Base-by-base conservation (phyloP, 1,140 invertebrate genomes). In the Drosophila tsacasi region DNA sequence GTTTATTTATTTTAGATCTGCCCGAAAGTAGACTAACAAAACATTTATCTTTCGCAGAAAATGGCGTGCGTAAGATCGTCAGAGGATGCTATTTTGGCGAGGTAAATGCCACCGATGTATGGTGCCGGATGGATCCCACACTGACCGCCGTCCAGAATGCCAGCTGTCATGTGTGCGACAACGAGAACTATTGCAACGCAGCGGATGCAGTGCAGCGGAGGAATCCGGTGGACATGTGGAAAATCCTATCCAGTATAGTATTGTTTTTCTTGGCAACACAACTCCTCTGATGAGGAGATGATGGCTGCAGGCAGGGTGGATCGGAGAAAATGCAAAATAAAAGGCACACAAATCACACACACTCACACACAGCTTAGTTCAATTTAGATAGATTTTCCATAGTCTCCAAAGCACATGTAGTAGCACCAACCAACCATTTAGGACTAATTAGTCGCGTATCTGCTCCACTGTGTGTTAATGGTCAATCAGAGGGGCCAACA, bases 71-170 rank as follows among this genome's bases (percentile, higher is more conserved):
- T n/a, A 89, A 90, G 59, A 68, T 76, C 32, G 82, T 91, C 39
- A 75, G 91, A 15, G 89, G 79, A 58, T 92, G 91, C 44, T 92
- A 86, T 35, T 92, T 92, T 35, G 91, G 91, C 27, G 91, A 92
- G 47, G 68, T 90, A 47, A 92, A 92, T 65, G 84, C 80, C 37
- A 92, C 91, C 13, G 74, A 76, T 17, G 63, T 80, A 25, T 74
- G 91, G 63, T 92, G 91, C 57, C 76, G 63, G 35, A 66, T 91
- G 82, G 91, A 92, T 60, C 91, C 91, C 10, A 79, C 82, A 5
- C 47, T 92, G 68, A 73, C 52, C 12, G 44, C 74, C 10, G 77
- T 91, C 12, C 63, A 90, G 27, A 80, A 91, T 49, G 62, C 83
- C 42, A 83, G 60, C 37, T 92, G 91, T 68, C 68, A 90, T 55